Base-by-base conservation (phyloP, 2,113 vertebrate species). In the Rhipidura dahli region DNA sequence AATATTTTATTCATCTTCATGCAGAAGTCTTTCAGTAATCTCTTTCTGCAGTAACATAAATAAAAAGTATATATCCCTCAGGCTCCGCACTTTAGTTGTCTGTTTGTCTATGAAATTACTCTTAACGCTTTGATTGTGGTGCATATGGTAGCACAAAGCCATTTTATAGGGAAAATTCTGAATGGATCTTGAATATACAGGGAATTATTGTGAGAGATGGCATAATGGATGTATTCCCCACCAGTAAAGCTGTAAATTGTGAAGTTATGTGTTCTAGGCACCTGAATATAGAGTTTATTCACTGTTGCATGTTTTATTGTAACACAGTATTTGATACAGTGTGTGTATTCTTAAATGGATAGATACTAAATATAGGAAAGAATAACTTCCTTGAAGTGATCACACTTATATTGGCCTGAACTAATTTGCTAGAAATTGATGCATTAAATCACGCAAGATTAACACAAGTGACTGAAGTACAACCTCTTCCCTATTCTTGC, bases 1-100 rank as follows among this genome's bases (percentile, higher is more conserved):
- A 97, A 66, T 83, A 91, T 60, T 93, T 96, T 93, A 69, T 71
- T 89, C 83, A 70, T 92, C 69, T 95, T 91, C 76, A 87, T 90
- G 92, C 76, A 93, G 89, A 96, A 95, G 72, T 69, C 28, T 91
- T 83, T 95, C 60, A 73, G 92, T 97, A 94, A 87, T 94, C 77
- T 92, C 71, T 73, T 96, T 92, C 73, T 97, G 54, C 76, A 88
- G 76, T 94, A 95, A 92, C 83, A n/a, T 87, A 87, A 96, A 97
- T 93, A 90, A 96, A 97, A 97, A 77, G 71, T 82, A 71, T 92
- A 26, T 94, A 94, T 94, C 81, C 73, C 79, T 84, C 64, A 92
- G 87, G 93, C 85, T 96, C 70, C 96, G 71, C 93, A 93, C 86
- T 95, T 96, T 6, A 93, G 80, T 80, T 95, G n/a, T 95, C 53